Base-by-base conservation (phyloP, 2,888 invertebrate species). In the Patella ulyssiponensis region DNA sequence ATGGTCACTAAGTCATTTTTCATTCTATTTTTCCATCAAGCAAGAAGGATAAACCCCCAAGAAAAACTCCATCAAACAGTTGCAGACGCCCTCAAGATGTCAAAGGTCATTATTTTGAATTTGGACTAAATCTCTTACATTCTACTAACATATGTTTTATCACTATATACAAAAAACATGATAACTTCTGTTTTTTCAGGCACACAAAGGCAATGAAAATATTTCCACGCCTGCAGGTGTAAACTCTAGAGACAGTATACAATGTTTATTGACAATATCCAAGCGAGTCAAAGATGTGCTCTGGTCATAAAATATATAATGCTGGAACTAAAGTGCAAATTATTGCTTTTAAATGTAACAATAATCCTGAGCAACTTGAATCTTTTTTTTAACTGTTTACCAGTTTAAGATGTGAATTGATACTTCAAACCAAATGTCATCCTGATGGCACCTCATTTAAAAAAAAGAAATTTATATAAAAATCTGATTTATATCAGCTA, bases 151-250 rank as follows among this genome's bases (percentile, higher is more conserved):
- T 64, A 64, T 64, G 64, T 64, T 64, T 64, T 64, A 23, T 64
- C 12, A 64, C 11, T 64, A 64, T 64, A 64, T 20, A 64, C 64
- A 64, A 64, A 64, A 64, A 64, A 64, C 23, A 12, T 23, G 20
- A 23, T 9, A 64, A 20, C 23, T 64, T 64, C 64, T 23, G 23
- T 20, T 23, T 14, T 23, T 23, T 64, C 64, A 64, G 9, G 11
- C 20, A 64, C 64, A 64, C 64, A 64, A 64, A 64, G 64, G 64
- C 64, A 64, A 64, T 64, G 64, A 64, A 64, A 64, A 64, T 64
- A 64, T 20, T 64, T 64, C 64, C 20, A 20, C 64, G 23, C 20
- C 23, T 23, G 23, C 64, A 64, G 64, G 64, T 64, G 64, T 64
- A 64, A 64, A 64, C 64, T 23, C 23, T 23, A 20, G 23, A 23